Conservation (phyloP, 2,797 vertebrate species). For the Euthynnus affinis region DNA sequence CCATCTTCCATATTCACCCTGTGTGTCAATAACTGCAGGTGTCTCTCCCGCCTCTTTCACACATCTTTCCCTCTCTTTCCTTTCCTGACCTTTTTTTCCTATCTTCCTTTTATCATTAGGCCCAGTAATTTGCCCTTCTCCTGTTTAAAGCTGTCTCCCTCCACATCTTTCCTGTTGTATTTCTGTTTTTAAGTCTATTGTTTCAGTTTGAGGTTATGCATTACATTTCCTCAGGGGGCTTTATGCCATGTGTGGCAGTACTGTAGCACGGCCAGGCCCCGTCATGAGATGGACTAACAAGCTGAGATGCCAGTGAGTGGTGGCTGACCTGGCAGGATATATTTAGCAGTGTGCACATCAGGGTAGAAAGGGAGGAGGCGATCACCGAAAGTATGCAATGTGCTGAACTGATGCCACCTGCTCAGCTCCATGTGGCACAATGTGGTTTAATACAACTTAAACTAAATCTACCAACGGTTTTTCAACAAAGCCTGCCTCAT, state of each 20-base stretch:
- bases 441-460: constrained; percentile 13
- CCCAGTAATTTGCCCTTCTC: constrained; percentile 57
- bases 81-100: constrained; percentile 17
- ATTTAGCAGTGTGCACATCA: constrained; percentile 64
- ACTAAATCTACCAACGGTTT: constrained; percentile 1
- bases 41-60: constrained; percentile 20
- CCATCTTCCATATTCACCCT: constrained; percentile 45
- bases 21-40: constrained; percentile 51
- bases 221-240: constrained; percentile 39
- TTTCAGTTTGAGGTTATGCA: constrained; percentile 38
- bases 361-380: constrained; percentile 28
- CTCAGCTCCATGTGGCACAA: constrained; percentile 28
- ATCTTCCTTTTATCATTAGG: constrained; percentile 51
- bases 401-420: constrained; percentile 31
- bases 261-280: constrained; percentile 27
- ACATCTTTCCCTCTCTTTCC: constrained; percentile 25
- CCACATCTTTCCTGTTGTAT: neutral
- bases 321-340: constrained; percentile 58
- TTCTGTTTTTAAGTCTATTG: constrained; percentile 42
- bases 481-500: neutral
- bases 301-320: constrained; percentile 57
- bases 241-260: constrained; percentile 34
- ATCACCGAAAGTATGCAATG: constrained; percentile 23
- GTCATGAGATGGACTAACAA: constrained; percentile 70
- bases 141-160: constrained; percentile 36